phyloP scores from a whole-genome alignment of 2,888 invertebrate genomes.

The Scaptomyza caliginosa region DNA sequence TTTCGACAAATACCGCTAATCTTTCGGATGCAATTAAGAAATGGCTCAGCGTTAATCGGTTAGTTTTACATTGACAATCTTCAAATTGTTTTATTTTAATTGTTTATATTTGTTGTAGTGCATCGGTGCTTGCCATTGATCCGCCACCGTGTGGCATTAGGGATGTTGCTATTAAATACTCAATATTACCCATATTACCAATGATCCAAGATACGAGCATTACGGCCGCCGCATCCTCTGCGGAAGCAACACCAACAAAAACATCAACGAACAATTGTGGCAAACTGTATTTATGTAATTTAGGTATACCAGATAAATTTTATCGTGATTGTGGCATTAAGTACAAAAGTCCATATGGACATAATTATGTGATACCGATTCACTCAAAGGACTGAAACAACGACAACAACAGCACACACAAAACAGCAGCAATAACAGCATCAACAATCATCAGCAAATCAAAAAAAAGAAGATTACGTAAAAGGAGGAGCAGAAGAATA shows the following conservation, averaged over 20 bases:
- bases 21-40: conserved; percentile 85
- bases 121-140: conserved; percentile 90
- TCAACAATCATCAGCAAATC: conserved; percentile 52
- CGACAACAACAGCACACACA: conserved; percentile 60
- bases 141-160: conserved; percentile 89
- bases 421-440: conserved; percentile 35
- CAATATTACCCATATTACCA: conserved; percentile 89
- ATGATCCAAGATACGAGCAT: conserved; percentile 83
- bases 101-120: conserved; percentile 81
- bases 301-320: conserved; percentile 91
- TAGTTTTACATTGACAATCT: not conserved
- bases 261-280: conserved; percentile 85
- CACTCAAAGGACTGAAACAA: conserved; percentile 85
- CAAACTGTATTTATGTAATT: conserved; percentile 92
- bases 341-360: conserved; percentile 93
- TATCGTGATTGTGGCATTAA: conserved; percentile 90
- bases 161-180: conserved; percentile 87
- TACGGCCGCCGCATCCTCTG: conserved; percentile 14
- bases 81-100: not conserved
- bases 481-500: conserved; percentile 25
- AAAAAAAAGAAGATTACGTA: not conserved
- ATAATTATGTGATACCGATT: conserved; percentile 91
- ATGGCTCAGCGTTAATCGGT: conserved; percentile 89
- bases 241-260: conserved; percentile 27
- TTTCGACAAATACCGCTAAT: conserved; percentile 81